Conservation (phyloP, 35 echinoderm and acorn worm genomes). For the Patiria miniata region DNA sequence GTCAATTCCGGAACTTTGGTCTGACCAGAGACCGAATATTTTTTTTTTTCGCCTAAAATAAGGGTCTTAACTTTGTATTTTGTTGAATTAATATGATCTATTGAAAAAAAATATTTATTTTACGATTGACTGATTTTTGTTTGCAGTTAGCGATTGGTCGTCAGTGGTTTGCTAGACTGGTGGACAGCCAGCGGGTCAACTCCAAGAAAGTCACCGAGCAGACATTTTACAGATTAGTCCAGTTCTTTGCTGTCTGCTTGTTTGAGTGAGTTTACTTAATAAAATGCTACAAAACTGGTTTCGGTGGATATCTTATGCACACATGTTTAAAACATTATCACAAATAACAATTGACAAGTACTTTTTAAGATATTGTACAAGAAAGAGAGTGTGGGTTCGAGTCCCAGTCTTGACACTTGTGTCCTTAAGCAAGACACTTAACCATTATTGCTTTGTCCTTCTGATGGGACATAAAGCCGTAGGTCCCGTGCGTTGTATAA, state of each 20-base stretch:
- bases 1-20: too few species aligned
- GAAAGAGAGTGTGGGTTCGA: too few species aligned
- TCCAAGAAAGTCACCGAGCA: constrained; percentile 80
- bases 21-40: too few species aligned
- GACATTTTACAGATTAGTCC: constrained; percentile 94
- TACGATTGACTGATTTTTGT: constrained; percentile 30
- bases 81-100: background rate
- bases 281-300: background rate
- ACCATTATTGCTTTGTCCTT: too few species aligned
- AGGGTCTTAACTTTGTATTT: too few species aligned
- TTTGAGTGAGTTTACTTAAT: constrained; percentile 90
- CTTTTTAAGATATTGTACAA: too few species aligned
- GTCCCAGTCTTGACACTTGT: too few species aligned
- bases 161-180: constrained; percentile 76
- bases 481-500: too few species aligned
- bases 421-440: too few species aligned
- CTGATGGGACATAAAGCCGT: too few species aligned
- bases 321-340: background rate
- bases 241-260: constrained; percentile 96
- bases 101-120: constrained; percentile 3
- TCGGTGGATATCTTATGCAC: background rate
- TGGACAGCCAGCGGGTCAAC: constrained; percentile 75
- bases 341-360: too few species aligned
- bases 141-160: constrained; percentile 77
- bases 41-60: too few species aligned